Base-by-base conservation (phyloP, 2,797 vertebrate species). In the Phrynocephalus guinanensis region DNA sequence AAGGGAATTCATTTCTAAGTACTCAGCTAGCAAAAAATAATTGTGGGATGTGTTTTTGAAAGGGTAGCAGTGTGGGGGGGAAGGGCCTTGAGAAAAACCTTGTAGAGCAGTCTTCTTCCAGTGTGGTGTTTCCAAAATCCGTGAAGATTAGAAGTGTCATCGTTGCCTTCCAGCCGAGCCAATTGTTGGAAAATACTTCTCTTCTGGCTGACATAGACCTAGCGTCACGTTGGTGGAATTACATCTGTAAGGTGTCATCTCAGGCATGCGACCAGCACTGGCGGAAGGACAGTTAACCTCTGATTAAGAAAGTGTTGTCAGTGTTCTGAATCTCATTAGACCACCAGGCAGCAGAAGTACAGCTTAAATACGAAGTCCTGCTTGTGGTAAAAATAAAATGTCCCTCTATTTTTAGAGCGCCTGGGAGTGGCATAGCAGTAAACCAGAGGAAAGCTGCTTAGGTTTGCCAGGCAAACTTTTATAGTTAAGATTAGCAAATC, bases 351-450 rank as follows among this genome's bases (percentile, higher is more conserved):
- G 87, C 86, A 88, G 90, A 63, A 86, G 70, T 86, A 50, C 1
- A 90, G 88, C 87, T 92, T 88, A 88, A 91, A 91, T 88, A 38
- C 20, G 86, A 82, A 88, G 85, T 2, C 11, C 85, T 90, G 71
- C 91, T 93, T 93, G 92, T 86, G 91, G 72, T 95, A 93, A 92
- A 95, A 95, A 94, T 94, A 95, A 95, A 92, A 90, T 22, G 50
- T 52, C 91, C 91, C 87, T 82, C 90, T 94, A 94, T 94, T 94
- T 94, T 94, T 95, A 94, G 94, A 92, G 87, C 67, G 66, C 80
- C 60, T 10, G 82, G 91, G 92, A 94, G 90, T 89, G 90, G 90
- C 85, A 86, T 84, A 84, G 83, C 93, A 91, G 80, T 66, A 78
- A 92, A 91, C 88, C 90, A 91, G 90, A 91, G 95, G 92, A 85